Evolutionary conservation across 2,888 invertebrate genomes (phyloP).

Genomic region (Melinopterus prodromus): DNA sequence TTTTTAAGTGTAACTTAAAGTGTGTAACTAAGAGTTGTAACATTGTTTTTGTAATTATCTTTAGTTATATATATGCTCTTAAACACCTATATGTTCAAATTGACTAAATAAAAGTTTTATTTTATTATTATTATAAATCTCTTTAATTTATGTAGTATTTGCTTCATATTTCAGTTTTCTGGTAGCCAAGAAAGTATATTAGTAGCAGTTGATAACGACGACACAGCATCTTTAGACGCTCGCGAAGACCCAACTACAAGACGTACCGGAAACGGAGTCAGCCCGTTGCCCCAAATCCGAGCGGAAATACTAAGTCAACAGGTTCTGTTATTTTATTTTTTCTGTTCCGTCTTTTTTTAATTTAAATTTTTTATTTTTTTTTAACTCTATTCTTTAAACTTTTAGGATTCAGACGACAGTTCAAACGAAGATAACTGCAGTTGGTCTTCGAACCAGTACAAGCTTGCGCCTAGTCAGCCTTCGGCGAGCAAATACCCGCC

Average conservation of each 20-base stretch:
- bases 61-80: too few species aligned
- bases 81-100: too few species aligned
- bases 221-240: constrained; percentile 39
- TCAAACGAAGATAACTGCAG: constrained; percentile 67
- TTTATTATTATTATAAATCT: too few species aligned
- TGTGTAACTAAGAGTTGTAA: too few species aligned
- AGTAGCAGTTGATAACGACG: constrained; percentile 72
- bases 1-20: too few species aligned
- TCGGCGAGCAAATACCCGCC: constrained; percentile 43
- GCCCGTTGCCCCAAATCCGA: constrained; percentile 59
- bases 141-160: constrained; percentile 31
- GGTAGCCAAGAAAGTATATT: constrained; percentile 87
- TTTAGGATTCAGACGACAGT: constrained; percentile 58
- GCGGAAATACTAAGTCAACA: constrained; percentile 56
- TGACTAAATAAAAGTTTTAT: neutral
- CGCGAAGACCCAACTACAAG: constrained; percentile 24
- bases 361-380: neutral
- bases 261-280: constrained; percentile 54
- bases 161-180: constrained; percentile 68
- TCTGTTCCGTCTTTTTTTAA: neutral
- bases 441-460: constrained; percentile 71
- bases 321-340: constrained; percentile 43
- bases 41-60: too few species aligned
- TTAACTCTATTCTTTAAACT: constrained; percentile 29
- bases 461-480: constrained; percentile 47